phyloP scores from a whole-genome alignment of 2,113 vertebrate genomes.

The Dipodomys ordii region DNA sequence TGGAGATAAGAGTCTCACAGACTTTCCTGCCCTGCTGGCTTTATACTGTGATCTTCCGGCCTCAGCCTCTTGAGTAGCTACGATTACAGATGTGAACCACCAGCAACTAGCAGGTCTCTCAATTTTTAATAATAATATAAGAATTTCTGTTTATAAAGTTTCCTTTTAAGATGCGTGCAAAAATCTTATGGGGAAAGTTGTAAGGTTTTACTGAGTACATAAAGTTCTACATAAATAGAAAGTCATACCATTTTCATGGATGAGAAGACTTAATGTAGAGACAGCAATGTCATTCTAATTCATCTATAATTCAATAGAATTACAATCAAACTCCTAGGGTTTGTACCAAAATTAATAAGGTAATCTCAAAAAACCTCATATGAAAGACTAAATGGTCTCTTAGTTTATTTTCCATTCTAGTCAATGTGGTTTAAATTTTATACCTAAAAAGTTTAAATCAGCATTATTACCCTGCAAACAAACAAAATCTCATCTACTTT shows the following conservation, averaged over 20 bases:
- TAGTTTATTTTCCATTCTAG: not conserved
- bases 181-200: not conserved
- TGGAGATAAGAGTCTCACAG: too few relatives aligned
- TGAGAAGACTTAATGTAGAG: constrained; percentile 7
- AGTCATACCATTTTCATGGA: constrained; percentile 29
- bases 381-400: not conserved
- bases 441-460: constrained; percentile 28
- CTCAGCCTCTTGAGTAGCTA: too few relatives aligned
- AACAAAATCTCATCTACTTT: not conserved
- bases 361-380: not conserved
- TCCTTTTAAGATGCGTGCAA: not conserved
- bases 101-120: too few relatives aligned
- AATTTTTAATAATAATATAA: not conserved
- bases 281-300: not conserved
- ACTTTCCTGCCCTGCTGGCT: too few relatives aligned
- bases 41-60: too few relatives aligned
- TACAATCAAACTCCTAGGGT: not conserved
- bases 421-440: not conserved
- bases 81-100: too few relatives aligned
- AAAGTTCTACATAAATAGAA: not conserved
- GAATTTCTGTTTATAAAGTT: not conserved
- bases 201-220: constrained; percentile 22
- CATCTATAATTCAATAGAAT: constrained; percentile 34
- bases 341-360: constrained; percentile 30
- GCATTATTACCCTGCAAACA: not conserved